phyloP scores from a whole-genome alignment of 92 coral and sea anemone species.

The Diadumene lineata region DNA sequence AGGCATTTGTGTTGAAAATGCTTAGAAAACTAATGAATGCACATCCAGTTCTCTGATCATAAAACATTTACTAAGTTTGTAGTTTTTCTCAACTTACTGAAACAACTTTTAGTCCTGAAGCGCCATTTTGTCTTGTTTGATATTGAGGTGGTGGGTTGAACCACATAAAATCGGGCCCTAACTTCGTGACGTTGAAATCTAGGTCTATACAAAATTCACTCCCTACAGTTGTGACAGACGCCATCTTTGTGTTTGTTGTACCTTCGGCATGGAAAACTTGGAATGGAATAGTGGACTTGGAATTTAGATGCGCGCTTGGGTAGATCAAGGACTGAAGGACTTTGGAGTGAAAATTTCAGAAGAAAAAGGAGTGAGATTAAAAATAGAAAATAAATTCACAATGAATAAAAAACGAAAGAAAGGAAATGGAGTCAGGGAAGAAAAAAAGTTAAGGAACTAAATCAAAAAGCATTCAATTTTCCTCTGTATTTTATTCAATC shows the following conservation, averaged over 20 bases:
- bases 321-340: too few relatives aligned
- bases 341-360: too few relatives aligned
- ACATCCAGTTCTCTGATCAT: not conserved
- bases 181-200: slow-evolving; percentile 68
- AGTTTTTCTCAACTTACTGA: slow-evolving; percentile 46
- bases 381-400: too few relatives aligned
- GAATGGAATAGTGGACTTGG: too few relatives aligned
- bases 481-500: not conserved
- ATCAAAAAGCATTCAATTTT: not conserved
- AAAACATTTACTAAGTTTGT: not conserved
- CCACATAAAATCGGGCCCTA: slow-evolving; percentile 83
- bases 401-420: too few relatives aligned
- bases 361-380: too few relatives aligned
- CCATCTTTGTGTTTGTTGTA: slow-evolving; percentile 19
- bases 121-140: slow-evolving; percentile 52
- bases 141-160: slow-evolving; percentile 67
- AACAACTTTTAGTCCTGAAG: slow-evolving; percentile 62
- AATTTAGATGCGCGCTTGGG: too few relatives aligned
- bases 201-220: slow-evolving; percentile 57
- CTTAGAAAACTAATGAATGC: not conserved
- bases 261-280: not conserved
- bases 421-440: too few relatives aligned
- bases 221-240: slow-evolving; percentile 34
- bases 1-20: too few relatives aligned
- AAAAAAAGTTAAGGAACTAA: not conserved